A percentile compares a stretch with the other conserved stretches of the same genome.
Conservation (phyloP, 2,888 invertebrate species). For the Drosophila macrospina region DNA sequence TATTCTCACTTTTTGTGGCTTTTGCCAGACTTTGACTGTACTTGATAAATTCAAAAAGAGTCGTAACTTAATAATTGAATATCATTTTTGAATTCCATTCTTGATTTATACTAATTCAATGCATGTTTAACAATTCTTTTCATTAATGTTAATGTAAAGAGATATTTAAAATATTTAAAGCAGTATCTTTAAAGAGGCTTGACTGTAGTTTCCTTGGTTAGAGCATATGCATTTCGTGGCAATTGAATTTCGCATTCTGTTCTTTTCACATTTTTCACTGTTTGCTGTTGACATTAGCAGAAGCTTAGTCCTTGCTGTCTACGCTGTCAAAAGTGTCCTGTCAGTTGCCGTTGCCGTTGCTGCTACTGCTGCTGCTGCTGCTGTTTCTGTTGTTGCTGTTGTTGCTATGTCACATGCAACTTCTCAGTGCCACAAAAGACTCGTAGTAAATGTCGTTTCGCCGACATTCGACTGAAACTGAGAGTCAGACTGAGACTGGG, state of each 20-base stretch:
- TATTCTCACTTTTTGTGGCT: no score
- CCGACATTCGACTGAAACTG: constrained; percentile 11
- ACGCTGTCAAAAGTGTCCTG: constrained; percentile 73
- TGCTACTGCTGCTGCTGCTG: constrained; percentile 14
- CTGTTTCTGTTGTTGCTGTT: not conserved
- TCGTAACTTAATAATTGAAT: no score
- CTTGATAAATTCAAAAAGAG: no score
- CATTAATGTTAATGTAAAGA: no score
- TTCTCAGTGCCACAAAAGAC: constrained; percentile 54
- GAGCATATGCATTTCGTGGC: constrained; percentile 24
- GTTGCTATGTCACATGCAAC: constrained; percentile 51
- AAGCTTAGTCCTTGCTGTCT: constrained; percentile 80
- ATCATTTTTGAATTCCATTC: no score
- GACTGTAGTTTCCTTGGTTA: not conserved
- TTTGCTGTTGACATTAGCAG: constrained; percentile 81
- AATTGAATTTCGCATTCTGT: constrained; percentile 22
- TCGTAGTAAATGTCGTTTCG: constrained; percentile 50
- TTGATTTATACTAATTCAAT: no score
- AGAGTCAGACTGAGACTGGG: not conserved
- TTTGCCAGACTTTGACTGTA: no score
- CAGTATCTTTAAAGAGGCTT: not conserved
- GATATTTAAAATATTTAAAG: no score
- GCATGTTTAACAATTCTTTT: no score
- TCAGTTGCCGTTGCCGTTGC: constrained; percentile 53
- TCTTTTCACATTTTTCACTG: constrained; percentile 64